Evolutionary conservation across 2,888 invertebrate species (phyloP), one percentile per base, ranked within the genome.

Genomic region (Callimorpha dominula): DNA sequence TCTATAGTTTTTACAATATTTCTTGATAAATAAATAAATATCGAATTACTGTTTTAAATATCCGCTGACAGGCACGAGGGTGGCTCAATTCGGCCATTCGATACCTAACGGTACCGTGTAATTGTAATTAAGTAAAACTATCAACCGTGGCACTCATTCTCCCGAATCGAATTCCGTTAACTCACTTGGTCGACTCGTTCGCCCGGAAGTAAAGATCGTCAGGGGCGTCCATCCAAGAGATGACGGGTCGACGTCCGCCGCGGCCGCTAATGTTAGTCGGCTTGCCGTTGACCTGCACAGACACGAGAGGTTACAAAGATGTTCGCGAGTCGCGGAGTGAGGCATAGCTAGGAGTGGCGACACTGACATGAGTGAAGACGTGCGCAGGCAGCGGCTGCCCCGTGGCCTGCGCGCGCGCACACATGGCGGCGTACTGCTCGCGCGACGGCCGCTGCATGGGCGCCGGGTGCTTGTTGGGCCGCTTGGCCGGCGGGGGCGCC

Each of bases 151-250:
- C 6, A 6, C 17, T 4, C 0, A 4, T 2, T 14, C 2, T 31
- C n/a, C n/a, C 7, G 31, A 60, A 15, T 57, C 6, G 15, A 57
- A 42, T 15, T 40, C 1, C 20, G 43, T 4, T 31, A 63, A 96
- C 97, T 96, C 96, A 99, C 99, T 98, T 99, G 95, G 98, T 98
- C 85, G 97, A 96, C 86, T 98, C 98, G 66, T 98, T 98, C 86
- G 99, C 99, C 92, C 98, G 97, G 96, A 99, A 99, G 96, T 98
- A 99, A 81, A 99, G 98, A 96, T 99, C 99, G 92, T 99, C 99
- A 42, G 99, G 99, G 74, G 99, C 99, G 94, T 99, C 99, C 97
- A 99, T 99, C 99, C 99, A 99, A 90, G 99, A 99, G 91, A 99
- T 98, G 87, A 99, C 98, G 95, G 98, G 99, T 89, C 99, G 98